Conservation (phyloP, 2,888 invertebrate genomes). For the Pecten maximus region DNA sequence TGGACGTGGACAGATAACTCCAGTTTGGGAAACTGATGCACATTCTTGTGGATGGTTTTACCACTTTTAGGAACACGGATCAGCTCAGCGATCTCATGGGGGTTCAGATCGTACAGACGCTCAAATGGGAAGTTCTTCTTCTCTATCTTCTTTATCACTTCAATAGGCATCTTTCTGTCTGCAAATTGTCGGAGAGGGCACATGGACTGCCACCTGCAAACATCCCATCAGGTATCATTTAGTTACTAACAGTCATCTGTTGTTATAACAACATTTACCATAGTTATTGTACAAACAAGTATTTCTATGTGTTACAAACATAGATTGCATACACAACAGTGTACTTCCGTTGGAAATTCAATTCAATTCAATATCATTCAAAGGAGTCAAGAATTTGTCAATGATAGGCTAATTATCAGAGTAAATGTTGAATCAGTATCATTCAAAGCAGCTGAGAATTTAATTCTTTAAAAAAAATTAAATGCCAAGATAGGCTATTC, state of each 20-base stretch:
- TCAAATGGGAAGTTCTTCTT: conserved; percentile 90
- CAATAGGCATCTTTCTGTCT: conserved; percentile 95
- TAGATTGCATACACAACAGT: no score
- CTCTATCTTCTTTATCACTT: conserved; percentile 97
- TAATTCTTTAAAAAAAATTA: no score
- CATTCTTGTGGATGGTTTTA: conserved; percentile 96
- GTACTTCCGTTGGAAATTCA: background rate
- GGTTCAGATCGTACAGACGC: conserved; percentile 95
- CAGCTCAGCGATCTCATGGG: conserved; percentile 98
- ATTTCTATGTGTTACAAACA: no score
- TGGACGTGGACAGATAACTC: conserved; percentile 98
- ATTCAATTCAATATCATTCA: background rate
- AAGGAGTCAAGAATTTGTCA: no score
- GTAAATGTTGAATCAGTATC: no score
- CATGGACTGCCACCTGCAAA: conserved; percentile 95
- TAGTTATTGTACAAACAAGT: no score
- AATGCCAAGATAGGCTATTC: no score
- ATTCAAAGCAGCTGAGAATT: no score
- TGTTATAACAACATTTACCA: no score
- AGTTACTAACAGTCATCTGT: no score
- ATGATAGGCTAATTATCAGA: no score
- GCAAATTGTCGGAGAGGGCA: conserved; percentile 96
- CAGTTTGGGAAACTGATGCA: conserved; percentile 95
- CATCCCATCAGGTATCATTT: no score
- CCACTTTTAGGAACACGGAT: conserved; percentile 95